Base-by-base conservation (phyloP, 2,797 vertebrate species). In the Mus spretus region DNA sequence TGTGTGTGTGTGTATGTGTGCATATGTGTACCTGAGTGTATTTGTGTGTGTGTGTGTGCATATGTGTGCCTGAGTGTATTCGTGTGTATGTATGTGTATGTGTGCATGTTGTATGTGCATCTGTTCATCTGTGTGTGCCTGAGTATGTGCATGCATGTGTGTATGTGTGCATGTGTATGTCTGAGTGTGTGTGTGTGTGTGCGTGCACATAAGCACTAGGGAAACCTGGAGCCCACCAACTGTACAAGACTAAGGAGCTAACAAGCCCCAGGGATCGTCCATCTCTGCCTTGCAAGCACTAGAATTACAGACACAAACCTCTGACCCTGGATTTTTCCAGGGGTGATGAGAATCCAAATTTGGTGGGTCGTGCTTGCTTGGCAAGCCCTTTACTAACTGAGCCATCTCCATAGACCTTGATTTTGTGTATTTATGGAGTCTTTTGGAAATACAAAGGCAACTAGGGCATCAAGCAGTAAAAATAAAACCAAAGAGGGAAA, bases 391-490 rank as follows among this genome's bases (percentile, higher is more conserved):
- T 20, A 22, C 44, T 15, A 12, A 70, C 82, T 65, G 20, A 50
- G 61, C 28, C 63, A 7, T 53, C 20, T 70, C 47, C 13, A 15
- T 34, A 37, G 34, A 13, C 40, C 28, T 17, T 20, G 17, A 34
- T 14, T 53, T 14, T 4, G 20, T 34, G 0, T 0, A 3, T 8
- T 44, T 20, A 44, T 1, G 19, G 28, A 26, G 34, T 17, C 75
- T 31, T 17, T 24, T 1, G 40, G 31, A 84, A 77, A 61, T 0
- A 9, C 40, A 24, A 34, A 37, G 12, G n/a, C 14, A 57, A 17
- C 34, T 22, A n/a, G 6, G 12, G 81, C 74, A 1, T n/a, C 3
- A 2, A 82, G 14, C n/a, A 14, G 7, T 34, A 63, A 24, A 91
- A 78, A 70, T 8, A 50, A 89, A 95, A 70, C 15, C 63, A 59